These are phyloP conservation scores for Pachyuromys duprasi DNA, from an alignment of 2,797 vertebrate genomes.

Conservation along the genomic window DNA sequence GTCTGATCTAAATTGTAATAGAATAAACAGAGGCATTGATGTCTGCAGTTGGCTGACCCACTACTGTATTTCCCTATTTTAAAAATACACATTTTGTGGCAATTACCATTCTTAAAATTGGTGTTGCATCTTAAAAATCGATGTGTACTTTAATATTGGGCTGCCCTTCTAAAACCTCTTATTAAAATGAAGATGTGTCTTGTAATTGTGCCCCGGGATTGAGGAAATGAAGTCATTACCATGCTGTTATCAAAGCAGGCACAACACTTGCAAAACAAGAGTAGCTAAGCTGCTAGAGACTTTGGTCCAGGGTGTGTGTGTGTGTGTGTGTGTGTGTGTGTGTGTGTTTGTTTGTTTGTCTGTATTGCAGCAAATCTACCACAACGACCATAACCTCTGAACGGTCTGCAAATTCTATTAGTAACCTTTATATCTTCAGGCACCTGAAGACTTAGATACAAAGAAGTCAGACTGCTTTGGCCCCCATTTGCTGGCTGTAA, in stretches of 20 bases:
- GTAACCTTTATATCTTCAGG: neutral
- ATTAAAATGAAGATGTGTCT: constrained; percentile 53
- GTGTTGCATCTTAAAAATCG: constrained; percentile 52
- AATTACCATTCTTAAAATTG: constrained; percentile 47
- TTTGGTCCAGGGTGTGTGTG: neutral
- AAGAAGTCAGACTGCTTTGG: constrained; percentile 5
- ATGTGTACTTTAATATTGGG: constrained; percentile 6
- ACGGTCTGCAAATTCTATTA: neutral
- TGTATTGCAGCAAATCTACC: constrained; percentile 1
- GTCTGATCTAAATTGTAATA: neutral
- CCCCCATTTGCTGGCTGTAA: constrained; percentile 14
- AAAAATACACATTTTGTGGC: constrained; percentile 34
- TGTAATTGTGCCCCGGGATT: constrained; percentile 46
- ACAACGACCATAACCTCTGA: constrained; percentile 36
- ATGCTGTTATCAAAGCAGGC: constrained; percentile 54
- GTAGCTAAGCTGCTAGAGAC: constrained; percentile 29
- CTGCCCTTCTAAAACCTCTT: constrained; percentile 59
- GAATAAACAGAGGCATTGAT: neutral
- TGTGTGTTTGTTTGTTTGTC: neutral
- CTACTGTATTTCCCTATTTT: constrained; percentile 26
- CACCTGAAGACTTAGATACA: constrained; percentile 4
- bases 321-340: too few relatives aligned
- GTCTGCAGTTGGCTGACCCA: constrained; percentile 11
- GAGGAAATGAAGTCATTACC: constrained; percentile 59
- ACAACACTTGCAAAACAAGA: constrained; percentile 53